These are phyloP conservation scores for Macrochelys suwanniensis DNA, from an alignment of 2,797 vertebrate genomes.

Conservation along the genomic window DNA sequence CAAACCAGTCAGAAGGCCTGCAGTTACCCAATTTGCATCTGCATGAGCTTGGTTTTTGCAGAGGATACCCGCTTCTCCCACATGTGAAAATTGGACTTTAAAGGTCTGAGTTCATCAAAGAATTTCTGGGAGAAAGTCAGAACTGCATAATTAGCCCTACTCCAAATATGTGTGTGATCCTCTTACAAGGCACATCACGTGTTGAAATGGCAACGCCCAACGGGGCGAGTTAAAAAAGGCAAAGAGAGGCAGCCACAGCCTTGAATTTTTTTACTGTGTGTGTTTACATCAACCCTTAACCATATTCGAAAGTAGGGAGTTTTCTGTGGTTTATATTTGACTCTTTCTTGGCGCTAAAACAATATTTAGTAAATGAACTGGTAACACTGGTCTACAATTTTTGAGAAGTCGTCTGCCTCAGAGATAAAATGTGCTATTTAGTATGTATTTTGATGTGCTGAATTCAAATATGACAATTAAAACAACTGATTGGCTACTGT, in stretches of 20 bases:
- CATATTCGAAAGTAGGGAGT: neutral
- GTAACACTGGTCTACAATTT: too few relatives aligned
- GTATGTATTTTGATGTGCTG: too few relatives aligned
- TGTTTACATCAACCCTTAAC: neutral
- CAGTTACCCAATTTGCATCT: rapidly evolving
- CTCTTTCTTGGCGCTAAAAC: neutral
- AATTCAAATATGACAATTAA: too few relatives aligned
- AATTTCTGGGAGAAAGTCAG: neutral
- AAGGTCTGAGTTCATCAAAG: neutral
- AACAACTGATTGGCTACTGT: too few relatives aligned
- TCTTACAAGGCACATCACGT: neutral
- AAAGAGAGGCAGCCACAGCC: neutral
- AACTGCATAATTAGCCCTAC: neutral
- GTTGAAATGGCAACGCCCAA: neutral
- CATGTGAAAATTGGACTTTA: neutral
- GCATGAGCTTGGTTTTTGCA: neutral
- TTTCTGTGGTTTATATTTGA: neutral
- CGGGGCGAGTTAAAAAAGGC: neutral
- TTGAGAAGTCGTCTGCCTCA: too few relatives aligned
- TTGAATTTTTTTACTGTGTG: neutral
- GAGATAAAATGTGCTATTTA: too few relatives aligned
- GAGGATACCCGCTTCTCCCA: neutral
- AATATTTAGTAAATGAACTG: neutral
- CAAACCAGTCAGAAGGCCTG: neutral
- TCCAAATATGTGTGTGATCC: neutral